phyloP scores from a whole-genome alignment of 2,888 invertebrate genomes.

The Polydrusus tereticollis region DNA sequence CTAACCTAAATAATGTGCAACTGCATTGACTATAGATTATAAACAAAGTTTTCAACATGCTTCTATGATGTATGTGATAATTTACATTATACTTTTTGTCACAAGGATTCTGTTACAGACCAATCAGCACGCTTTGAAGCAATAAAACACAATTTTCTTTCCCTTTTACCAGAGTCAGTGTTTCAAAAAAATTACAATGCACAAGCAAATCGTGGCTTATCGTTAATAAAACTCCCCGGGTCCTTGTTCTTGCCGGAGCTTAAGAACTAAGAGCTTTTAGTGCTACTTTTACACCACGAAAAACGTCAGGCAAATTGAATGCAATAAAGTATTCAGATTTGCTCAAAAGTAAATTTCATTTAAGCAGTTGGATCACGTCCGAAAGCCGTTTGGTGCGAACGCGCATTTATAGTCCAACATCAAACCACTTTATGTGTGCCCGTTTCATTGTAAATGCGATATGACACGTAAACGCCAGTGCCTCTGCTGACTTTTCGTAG shows the following conservation, averaged over 20 bases:
- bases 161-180: too few relatives aligned
- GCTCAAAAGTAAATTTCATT: conserved; percentile 51
- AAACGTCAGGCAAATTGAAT: conserved; percentile 21
- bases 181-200: conserved; percentile 5
- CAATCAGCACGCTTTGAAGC: too few relatives aligned
- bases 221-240: neutral
- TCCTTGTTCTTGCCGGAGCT: neutral
- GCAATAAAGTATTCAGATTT: conserved; percentile 44
- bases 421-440: conserved; percentile 55
- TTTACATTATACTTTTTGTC: too few relatives aligned
- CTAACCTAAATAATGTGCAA: too few relatives aligned
- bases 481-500: conserved; percentile 9
- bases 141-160: too few relatives aligned
- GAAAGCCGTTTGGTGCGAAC: conserved; percentile 52
- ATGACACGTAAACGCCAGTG: conserved; percentile 45
- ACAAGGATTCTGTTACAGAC: too few relatives aligned
- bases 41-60: too few relatives aligned
- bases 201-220: conserved; percentile 1
- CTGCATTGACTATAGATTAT: too few relatives aligned
- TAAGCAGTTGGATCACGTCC: conserved; percentile 56
- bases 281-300: conserved; percentile 12
- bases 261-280: conserved; percentile 7
- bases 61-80: too few relatives aligned
- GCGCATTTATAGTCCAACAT: conserved; percentile 55
- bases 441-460: conserved; percentile 55